Conservation (phyloP, 2,888 invertebrate species). For the Drosophila yooni region DNA sequence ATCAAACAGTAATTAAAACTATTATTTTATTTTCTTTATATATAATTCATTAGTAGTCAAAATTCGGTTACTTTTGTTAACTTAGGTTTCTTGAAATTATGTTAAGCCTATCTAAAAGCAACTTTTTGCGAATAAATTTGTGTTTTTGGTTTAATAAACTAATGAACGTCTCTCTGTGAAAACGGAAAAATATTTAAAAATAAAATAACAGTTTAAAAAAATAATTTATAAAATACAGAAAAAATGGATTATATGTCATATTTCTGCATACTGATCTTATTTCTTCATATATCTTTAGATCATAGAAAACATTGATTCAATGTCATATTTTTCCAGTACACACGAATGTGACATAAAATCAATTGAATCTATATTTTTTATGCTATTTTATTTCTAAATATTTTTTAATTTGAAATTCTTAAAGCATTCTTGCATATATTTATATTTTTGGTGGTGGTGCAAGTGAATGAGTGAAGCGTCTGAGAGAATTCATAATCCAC, state of each 20-base stretch:
- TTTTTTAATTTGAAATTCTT: not conserved
- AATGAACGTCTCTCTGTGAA: not conserved
- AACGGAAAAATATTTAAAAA: not conserved
- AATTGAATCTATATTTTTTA: not conserved
- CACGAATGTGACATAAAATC: not conserved
- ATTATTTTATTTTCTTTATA: not conserved
- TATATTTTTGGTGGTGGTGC: not conserved
- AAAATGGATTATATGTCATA: not conserved
- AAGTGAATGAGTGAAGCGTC: not conserved
- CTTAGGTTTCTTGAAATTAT: not conserved
- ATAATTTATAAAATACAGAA: not conserved
- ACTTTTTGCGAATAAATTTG: not conserved
- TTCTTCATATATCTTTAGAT: not conserved
- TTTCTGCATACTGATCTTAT: no score
- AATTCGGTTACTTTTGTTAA: not conserved
- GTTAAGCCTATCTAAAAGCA: not conserved
- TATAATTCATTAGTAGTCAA: not conserved
- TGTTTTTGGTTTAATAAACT: not conserved
- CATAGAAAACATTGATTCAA: not conserved
- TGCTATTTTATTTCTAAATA: not conserved
- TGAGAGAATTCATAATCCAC: constrained; percentile 1
- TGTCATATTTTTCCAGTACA: not conserved
- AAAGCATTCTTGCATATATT: not conserved
- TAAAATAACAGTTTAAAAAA: not conserved
- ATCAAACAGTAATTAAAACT: not conserved